A percentile compares a stretch with the other conserved stretches of the same genome.
These are phyloP conservation scores for Columbina picui DNA, from an alignment of 2,113 vertebrate genomes.

Conservation along the genomic window DNA sequence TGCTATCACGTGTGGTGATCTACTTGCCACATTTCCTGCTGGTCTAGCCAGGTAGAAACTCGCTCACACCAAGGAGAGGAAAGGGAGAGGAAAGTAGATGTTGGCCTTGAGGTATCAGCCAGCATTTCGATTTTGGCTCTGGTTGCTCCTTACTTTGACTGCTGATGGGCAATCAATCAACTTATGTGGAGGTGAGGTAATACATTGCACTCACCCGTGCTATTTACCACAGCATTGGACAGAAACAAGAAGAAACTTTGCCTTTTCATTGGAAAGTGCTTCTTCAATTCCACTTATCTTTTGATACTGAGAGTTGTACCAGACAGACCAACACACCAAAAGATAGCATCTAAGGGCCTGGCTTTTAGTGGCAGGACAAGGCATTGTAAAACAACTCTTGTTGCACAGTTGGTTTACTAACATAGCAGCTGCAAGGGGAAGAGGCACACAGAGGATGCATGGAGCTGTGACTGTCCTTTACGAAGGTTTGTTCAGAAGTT, in stretches of 20 bases:
- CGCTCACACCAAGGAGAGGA: not conserved
- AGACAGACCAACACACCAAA: not conserved
- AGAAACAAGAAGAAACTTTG: not conserved
- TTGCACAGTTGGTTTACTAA: not conserved
- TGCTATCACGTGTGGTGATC: slow-evolving; percentile 6
- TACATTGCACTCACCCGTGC: not conserved
- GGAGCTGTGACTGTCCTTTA: not conserved
- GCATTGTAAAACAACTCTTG: not conserved
- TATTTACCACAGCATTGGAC: not conserved
- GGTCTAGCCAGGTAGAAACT: not conserved
- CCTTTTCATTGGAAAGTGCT: not conserved
- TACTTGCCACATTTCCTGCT: slow-evolving; percentile 1
- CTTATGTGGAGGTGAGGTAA: not conserved
- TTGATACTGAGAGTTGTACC: slow-evolving; percentile 23
- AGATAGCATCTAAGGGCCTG: not conserved
- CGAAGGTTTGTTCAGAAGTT: not conserved
- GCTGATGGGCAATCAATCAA: not conserved
- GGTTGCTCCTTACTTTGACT: not conserved
- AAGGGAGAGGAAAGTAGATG: not conserved
- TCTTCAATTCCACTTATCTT: too few relatives aligned
- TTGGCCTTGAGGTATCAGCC: not conserved
- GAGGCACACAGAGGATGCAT: not conserved
- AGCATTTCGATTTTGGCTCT: not conserved
- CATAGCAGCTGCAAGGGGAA: not conserved
- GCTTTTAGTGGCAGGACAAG: not conserved